These are phyloP conservation scores for Bombus cullumanus DNA, from an alignment of 1,140 invertebrate genomes.

Conservation along the genomic window DNA sequence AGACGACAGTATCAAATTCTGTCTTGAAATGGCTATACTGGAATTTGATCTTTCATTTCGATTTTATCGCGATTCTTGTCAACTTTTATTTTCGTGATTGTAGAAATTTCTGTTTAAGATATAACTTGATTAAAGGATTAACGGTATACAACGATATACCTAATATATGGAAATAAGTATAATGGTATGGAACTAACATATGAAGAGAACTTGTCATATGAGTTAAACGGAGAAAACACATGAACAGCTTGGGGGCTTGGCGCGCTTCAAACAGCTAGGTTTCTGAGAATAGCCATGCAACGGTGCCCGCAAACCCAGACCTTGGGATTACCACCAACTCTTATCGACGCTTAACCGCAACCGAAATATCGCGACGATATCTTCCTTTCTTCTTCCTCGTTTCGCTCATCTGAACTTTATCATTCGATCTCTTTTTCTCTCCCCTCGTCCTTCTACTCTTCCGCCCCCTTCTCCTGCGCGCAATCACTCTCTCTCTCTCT, in stretches of 20 bases:
- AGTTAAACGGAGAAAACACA: not conserved
- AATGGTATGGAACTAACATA: not conserved
- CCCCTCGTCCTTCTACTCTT: not conserved
- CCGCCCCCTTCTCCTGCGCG: not conserved
- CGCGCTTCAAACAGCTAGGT: not conserved
- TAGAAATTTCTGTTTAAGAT: not conserved
- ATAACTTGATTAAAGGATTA: not conserved
- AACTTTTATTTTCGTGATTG: not conserved
- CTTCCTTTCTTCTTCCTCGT: conserved; percentile 7
- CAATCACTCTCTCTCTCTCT: not conserved
- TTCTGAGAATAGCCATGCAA: conserved; percentile 6
- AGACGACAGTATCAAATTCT: too few species aligned
- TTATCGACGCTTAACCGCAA: conserved; percentile 38
- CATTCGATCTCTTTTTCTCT: not conserved
- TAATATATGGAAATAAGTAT: not conserved
- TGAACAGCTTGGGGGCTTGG: not conserved
- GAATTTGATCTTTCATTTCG: not conserved
- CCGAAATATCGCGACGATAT: conserved; percentile 45
- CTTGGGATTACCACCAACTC: conserved; percentile 13
- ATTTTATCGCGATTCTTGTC: not conserved
- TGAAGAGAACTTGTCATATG: not conserved
- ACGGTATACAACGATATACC: too few species aligned
- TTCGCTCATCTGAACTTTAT: not conserved
- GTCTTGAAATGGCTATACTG: too few species aligned
- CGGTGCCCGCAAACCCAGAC: conserved; percentile 10